Evolutionary conservation across 2,113 vertebrate species (phyloP).

Genomic region (Daphoenositta chrysoptera): DNA sequence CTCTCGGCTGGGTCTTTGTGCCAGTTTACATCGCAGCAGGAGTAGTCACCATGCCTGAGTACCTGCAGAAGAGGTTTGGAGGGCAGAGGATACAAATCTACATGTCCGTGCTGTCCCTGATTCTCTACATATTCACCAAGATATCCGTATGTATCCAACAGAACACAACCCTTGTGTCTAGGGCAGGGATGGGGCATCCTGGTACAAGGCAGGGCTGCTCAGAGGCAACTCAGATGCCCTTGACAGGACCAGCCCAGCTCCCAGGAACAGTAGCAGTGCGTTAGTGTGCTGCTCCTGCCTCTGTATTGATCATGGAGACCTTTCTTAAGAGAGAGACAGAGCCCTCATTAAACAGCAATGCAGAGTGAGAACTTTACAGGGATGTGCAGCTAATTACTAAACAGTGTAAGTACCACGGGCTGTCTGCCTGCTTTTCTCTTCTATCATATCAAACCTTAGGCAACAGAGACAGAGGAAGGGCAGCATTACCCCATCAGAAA

Average conservation of each 20-base stretch:
- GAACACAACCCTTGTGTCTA: neutral
- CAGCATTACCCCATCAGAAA: neutral
- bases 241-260: neutral
- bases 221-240: neutral
- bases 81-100: conserved; percentile 89
- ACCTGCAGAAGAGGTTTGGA: conserved; percentile 88
- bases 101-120: conserved; percentile 85
- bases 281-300: neutral
- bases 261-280: neutral
- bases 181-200: neutral
- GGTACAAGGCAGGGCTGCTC: neutral
- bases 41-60: conserved; percentile 91
- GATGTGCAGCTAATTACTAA: conserved; percentile 14
- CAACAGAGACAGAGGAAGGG: neutral
- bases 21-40: conserved; percentile 88
- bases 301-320: neutral
- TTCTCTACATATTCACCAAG: conserved; percentile 90
- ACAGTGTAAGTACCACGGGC: neutral
- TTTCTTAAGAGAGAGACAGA: neutral
- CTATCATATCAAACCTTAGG: neutral
- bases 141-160: conserved; percentile 81
- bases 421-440: neutral
- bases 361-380: neutral
- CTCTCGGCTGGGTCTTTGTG: conserved; percentile 90
- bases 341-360: neutral